Evolutionary conservation across 2,113 vertebrate genomes (phyloP).

Genomic region (Arothron firmamentum): DNA sequence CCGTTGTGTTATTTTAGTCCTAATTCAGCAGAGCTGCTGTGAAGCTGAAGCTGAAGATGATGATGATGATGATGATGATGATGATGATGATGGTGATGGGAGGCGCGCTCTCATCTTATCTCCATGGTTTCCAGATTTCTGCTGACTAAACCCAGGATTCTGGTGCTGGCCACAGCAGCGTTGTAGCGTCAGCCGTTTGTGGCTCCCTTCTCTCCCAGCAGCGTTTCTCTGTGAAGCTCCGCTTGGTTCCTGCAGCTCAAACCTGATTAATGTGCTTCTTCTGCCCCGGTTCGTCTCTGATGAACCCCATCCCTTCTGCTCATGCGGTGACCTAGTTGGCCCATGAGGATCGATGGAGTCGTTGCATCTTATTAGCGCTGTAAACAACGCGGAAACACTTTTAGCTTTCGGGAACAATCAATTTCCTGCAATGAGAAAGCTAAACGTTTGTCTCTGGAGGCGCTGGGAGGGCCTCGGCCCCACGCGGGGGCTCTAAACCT

Average conservation of each 20-base stretch:
- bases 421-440: conserved; percentile 20
- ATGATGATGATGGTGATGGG: too few relatives aligned
- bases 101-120: background rate
- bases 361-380: conserved; percentile 6
- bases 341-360: conserved; percentile 18
- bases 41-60: too few relatives aligned
- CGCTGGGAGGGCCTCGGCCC: background rate
- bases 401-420: conserved; percentile 2
- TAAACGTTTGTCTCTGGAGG: conserved; percentile 21
- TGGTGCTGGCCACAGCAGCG: too few relatives aligned
- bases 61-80: too few relatives aligned
- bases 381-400: conserved; percentile 6
- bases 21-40: too few relatives aligned
- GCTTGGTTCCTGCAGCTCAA: background rate
- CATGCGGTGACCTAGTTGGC: conserved; percentile 18
- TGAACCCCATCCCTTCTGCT: conserved; percentile 9
- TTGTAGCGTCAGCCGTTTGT: background rate
- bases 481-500: background rate
- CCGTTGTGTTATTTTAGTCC: too few relatives aligned
- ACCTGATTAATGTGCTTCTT: conserved; percentile 16
- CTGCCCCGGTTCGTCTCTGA: background rate
- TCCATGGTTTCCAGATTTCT: conserved; percentile 31
- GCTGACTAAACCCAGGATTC: conserved; percentile 13
- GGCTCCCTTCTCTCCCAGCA: background rate
- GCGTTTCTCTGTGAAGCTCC: background rate